Conservation (phyloP, 2,888 invertebrate genomes). For the Drosophila kokeensis region DNA sequence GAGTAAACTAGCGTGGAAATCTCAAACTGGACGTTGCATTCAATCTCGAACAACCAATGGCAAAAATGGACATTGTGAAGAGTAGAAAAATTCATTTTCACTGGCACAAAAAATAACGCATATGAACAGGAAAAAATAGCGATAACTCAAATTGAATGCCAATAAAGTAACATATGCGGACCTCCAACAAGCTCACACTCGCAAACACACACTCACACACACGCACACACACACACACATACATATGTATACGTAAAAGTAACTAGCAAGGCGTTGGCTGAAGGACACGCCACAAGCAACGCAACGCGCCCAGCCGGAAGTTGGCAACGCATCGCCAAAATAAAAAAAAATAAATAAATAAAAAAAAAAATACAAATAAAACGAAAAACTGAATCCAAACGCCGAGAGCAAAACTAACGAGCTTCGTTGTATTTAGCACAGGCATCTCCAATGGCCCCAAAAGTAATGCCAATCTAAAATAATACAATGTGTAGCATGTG, state of each 20-base stretch:
- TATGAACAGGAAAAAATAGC: constrained; percentile 80
- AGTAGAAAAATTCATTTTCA: constrained; percentile 73
- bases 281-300: constrained; percentile 63
- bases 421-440: constrained; percentile 71
- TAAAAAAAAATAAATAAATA: constrained; percentile 14
- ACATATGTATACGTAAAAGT: constrained; percentile 58
- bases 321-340: constrained; percentile 51
- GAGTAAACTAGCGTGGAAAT: constrained; percentile 63
- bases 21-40: constrained; percentile 64
- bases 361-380: constrained; percentile 5
- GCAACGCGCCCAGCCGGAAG: constrained; percentile 54
- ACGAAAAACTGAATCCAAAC: constrained; percentile 57
- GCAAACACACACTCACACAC: constrained; percentile 22
- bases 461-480: constrained; percentile 77
- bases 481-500: constrained; percentile 67
- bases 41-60: constrained; percentile 30
- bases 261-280: constrained; percentile 72
- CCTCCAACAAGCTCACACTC: constrained; percentile 47
- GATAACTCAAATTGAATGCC: constrained; percentile 84
- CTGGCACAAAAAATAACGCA: constrained; percentile 53
- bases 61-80: constrained; percentile 58
- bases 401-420: constrained; percentile 73
- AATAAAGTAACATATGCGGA: constrained; percentile 82
- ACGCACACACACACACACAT: constrained; percentile 13
- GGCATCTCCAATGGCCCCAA: constrained; percentile 56